Conservation (phyloP, 2,797 vertebrate genomes). For the Sphenodon punctatus region DNA sequence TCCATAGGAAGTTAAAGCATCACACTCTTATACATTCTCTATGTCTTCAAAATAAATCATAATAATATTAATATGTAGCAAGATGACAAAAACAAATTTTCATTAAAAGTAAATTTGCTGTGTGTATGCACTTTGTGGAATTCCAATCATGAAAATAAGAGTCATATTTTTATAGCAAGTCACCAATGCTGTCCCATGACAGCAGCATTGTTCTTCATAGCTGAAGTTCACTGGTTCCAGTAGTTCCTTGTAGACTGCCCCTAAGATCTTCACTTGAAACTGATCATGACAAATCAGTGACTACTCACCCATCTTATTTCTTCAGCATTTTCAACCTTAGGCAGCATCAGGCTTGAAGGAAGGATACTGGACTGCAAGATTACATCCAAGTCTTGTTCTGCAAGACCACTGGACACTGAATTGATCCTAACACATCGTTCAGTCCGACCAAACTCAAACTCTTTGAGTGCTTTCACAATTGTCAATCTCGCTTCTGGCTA, state of each 20-base stretch:
- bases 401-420: constrained; percentile 91
- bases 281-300: background rate
- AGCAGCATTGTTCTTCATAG: background rate
- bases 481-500: constrained; percentile 89
- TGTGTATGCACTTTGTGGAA: background rate
- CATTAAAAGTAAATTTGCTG: background rate
- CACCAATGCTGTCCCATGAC: background rate
- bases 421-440: constrained; percentile 96
- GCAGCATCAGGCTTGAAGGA: constrained; percentile 94
- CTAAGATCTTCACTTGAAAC: constrained; percentile 15
- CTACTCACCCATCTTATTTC: constrained; percentile 92
- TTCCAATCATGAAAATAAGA: background rate
- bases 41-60: background rate
- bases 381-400: constrained; percentile 87
- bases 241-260: background rate
- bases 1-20: background rate
- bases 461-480: constrained; percentile 84
- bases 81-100: background rate
- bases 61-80: background rate
- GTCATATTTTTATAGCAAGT: background rate
- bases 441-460: constrained; percentile 84
- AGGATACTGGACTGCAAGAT: constrained; percentile 84
- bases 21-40: background rate
- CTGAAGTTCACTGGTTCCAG: background rate
- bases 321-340: constrained; percentile 90